Evolutionary conservation across 1,140 invertebrate species (phyloP), one percentile per base, ranked within the genome.

Genomic region (Anthonomus grandis): DNA sequence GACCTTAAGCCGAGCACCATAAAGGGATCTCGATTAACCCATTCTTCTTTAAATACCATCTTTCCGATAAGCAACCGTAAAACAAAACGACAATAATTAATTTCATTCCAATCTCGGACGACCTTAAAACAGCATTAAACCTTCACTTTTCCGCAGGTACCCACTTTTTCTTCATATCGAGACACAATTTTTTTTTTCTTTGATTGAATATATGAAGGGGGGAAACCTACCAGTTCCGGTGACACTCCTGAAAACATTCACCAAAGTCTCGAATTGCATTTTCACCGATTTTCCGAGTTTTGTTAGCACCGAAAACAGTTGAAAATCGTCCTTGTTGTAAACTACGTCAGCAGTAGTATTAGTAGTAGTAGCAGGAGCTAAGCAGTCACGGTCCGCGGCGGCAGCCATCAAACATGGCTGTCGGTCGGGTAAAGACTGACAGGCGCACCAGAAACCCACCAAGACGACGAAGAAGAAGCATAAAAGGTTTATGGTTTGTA

Each of bases 211-310:
- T 17, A 47, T 13, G 4, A 21, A 17, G 15, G 18, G 15, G 23
- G 22, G 38, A 42, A 10, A 53, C 50, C 22, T 53, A 53, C 50
- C 39, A 13, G 38, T 62, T 64, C 70, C 70, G 52, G 70, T 69
- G 36, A 65, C 66, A 56, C 63, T 71, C 61, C 66, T 57, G 55
- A 71, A 71, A 25, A 71, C 68, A 46, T 68, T 70, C 25, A 70
- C 67, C 48, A 71, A 54, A 64, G 70, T 70, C 47, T 69, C 70
- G 59, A 68, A 68, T 41, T 68, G 66, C 66, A 68, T 68, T 60
- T 66, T 64, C 48, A 50, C 41, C 52, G 61, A 56, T 24, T 55
- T 55, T 54, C 41, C 27, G n/a, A 54, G 41, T 41, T 56, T 57
- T 17, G 37, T 50, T 10, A 47, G 31, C 12, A 49, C 46, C 12